phyloP scores from a whole-genome alignment of 2,888 invertebrate genomes.

The Conus canariensis region DNA sequence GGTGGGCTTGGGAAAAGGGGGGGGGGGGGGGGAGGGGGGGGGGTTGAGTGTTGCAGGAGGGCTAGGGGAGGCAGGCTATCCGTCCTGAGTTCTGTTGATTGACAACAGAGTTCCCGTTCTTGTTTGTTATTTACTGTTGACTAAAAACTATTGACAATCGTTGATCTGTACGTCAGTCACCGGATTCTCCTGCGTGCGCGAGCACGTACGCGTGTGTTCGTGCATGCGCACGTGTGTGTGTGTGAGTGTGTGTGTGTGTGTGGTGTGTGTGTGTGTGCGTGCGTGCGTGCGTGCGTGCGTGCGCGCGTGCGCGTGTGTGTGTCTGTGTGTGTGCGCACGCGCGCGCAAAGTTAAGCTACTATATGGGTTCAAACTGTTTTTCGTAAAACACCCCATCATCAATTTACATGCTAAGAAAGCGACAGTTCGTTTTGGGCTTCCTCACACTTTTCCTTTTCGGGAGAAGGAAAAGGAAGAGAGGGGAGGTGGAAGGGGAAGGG shows the following conservation, averaged over 20 bases:
- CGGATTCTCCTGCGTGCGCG: background rate
- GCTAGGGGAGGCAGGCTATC: too few species aligned
- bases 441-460: background rate
- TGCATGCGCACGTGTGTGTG: background rate
- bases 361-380: background rate
- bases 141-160: background rate
- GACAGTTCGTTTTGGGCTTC: background rate
- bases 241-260: background rate
- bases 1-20: background rate
- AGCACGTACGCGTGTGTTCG: background rate
- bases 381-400: too few species aligned
- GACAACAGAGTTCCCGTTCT: background rate
- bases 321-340: constrained; percentile 11
- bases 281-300: background rate
- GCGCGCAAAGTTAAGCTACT: background rate
- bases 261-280: constrained; percentile 29
- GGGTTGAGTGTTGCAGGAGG: background rate
- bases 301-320: background rate
- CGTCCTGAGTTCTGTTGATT: too few species aligned
- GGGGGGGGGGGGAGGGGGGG: background rate
- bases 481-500: too few species aligned
- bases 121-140: background rate
- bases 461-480: background rate
- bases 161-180: background rate
- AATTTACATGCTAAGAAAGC: too few species aligned